A percentile compares a stretch with the other conserved stretches of the same genome.
phyloP scores from a whole-genome alignment of 2,797 vertebrate genomes.

The Peromyscus eremicus region DNA sequence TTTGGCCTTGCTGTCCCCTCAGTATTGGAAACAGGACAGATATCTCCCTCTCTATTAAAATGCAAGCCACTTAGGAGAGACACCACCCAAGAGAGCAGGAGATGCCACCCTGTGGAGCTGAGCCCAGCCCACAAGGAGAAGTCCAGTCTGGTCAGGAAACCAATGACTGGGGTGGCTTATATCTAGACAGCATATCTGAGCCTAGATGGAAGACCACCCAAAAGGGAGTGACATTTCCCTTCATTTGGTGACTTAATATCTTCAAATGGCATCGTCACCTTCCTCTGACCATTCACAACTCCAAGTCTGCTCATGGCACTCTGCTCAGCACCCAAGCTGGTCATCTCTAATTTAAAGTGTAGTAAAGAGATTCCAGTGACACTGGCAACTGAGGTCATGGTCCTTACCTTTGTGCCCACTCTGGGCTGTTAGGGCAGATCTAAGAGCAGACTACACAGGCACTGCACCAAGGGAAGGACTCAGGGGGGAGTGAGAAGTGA shows the following conservation, averaged over 20 bases:
- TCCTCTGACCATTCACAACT: not conserved
- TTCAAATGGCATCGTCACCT: not conserved
- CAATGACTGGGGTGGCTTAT: not conserved
- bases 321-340: not conserved
- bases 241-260: not conserved
- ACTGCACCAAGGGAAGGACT: not conserved
- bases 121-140: conserved; percentile 65
- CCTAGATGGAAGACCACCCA: not conserved
- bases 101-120: not conserved
- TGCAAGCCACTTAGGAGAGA: conserved; percentile 54
- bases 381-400: not conserved
- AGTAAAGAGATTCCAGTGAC: not conserved
- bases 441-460: not conserved
- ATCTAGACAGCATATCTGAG: not conserved
- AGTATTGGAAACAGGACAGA: not conserved
- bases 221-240: not conserved
- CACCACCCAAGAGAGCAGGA: conserved; percentile 46
- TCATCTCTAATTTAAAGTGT: not conserved
- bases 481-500: not conserved
- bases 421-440: not conserved
- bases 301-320: conserved; percentile 1
- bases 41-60: not conserved
- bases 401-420: not conserved
- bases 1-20: not conserved
- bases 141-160: not conserved